Percentiles rank a stretch among this genome's conserved stretches.
These are phyloP conservation scores for Arctopsyche grandis DNA, from an alignment of 1,140 invertebrate species.

Conservation along the genomic window DNA sequence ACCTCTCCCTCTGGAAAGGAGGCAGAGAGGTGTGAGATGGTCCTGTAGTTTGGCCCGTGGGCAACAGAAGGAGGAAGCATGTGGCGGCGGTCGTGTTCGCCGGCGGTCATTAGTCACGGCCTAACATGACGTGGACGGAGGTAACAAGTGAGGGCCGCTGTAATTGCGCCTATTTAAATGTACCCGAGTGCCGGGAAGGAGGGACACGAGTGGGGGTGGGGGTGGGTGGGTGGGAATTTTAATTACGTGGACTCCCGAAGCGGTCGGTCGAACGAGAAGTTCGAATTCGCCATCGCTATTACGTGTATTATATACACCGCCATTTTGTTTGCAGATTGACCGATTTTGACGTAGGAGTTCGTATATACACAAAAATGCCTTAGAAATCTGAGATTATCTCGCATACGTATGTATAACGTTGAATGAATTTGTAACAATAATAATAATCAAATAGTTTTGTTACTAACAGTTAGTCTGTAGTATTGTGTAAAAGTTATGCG, in stretches of 20 bases:
- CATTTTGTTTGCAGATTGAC: not conserved
- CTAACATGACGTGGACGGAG: constrained; percentile 52
- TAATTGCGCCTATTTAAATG: constrained; percentile 52
- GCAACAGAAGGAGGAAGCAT: not conserved
- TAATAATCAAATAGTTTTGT: no score
- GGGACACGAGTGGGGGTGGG: not conserved
- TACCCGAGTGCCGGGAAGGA: not conserved
- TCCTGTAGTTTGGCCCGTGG: not conserved
- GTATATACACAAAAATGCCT: no score
- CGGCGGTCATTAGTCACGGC: constrained; percentile 52
- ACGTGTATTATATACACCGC: not conserved
- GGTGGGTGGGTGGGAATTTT: constrained; percentile 44
- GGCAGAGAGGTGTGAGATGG: not conserved
- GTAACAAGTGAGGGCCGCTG: constrained; percentile 51
- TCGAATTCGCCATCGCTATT: constrained; percentile 5
- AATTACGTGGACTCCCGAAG: constrained; percentile 35
- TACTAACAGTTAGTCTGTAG: no score
- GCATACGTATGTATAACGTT: no score
- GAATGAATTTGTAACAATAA: no score
- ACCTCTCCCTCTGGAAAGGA: no score
- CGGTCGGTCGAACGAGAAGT: not conserved
- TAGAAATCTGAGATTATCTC: no score
- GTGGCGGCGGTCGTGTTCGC: constrained; percentile 35
- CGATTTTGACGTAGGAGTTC: no score
- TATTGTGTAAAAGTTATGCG: no score